Conservation (phyloP, 2,888 invertebrate species). For the Scelioninae gen. 1 region DNA sequence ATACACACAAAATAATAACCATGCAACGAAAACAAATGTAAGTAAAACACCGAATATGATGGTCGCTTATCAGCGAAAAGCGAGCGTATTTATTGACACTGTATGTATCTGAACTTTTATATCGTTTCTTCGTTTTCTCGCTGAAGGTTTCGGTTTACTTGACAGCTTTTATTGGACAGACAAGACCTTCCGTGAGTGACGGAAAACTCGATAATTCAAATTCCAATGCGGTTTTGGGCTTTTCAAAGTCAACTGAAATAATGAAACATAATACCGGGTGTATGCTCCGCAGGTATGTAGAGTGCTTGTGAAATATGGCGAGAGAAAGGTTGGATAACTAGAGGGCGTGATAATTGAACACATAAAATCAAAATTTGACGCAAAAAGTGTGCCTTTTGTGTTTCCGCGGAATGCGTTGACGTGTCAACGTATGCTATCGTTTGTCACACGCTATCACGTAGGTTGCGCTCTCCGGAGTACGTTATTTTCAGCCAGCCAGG, state of each 20-base stretch:
- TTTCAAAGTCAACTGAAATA: constrained; percentile 44
- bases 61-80: constrained; percentile 8
- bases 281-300: background rate
- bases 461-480: constrained; percentile 36
- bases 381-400: constrained; percentile 25
- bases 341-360: constrained; percentile 16
- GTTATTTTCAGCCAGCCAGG: constrained; percentile 80
- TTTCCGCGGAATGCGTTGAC: constrained; percentile 1
- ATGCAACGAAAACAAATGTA: constrained; percentile 15
- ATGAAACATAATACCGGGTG: constrained; percentile 34
- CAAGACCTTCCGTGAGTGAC: constrained; percentile 37
- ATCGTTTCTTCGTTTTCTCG: constrained; percentile 15
- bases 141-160: constrained; percentile 16
- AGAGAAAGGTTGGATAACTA: background rate
- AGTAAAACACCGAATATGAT: constrained; percentile 24
- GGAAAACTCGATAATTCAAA: constrained; percentile 58
- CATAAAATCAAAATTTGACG: constrained; percentile 11
- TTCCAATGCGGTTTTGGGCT: constrained; percentile 42
- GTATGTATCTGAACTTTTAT: constrained; percentile 8
- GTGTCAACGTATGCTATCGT: background rate
- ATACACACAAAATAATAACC: background rate
- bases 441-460: constrained; percentile 40
- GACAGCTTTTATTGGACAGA: constrained; percentile 39
- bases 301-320: background rate
- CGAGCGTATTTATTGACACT: constrained; percentile 27